phyloP scores from a whole-genome alignment of 2,888 invertebrate species.

The Catocala fraxini region DNA sequence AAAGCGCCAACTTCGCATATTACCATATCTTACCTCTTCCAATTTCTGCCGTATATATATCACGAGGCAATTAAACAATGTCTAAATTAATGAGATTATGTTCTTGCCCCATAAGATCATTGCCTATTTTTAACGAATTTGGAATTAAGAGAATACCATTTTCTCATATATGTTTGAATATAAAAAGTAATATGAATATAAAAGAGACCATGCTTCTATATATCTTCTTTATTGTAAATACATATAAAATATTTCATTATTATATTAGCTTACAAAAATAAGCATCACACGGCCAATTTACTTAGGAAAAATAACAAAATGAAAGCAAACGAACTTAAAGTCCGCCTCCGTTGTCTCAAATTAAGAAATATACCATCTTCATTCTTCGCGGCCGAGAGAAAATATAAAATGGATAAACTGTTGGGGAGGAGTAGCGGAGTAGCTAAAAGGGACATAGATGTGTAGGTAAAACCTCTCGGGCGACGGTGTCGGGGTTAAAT shows the following conservation, averaged over 20 bases:
- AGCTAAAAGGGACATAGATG: constrained; percentile 69
- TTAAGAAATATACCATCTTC: constrained; percentile 68
- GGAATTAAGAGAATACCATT: too few species aligned
- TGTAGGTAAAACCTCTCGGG: constrained; percentile 65
- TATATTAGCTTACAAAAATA: constrained; percentile 17
- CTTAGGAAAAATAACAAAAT: constrained; percentile 35
- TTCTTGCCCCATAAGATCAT: too few species aligned
- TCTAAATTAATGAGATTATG: too few species aligned
- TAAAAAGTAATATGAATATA: too few species aligned
- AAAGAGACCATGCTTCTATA: too few species aligned
- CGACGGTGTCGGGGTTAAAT: constrained; percentile 79
- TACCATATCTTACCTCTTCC: too few species aligned
- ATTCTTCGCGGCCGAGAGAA: constrained; percentile 61
- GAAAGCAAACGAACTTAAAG: constrained; percentile 37
- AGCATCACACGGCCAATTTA: constrained; percentile 10
- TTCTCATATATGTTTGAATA: too few species aligned
- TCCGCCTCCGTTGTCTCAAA: constrained; percentile 57
- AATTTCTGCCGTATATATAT: too few species aligned
- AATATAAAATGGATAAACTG: constrained; percentile 76
- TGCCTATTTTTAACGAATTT: too few species aligned
- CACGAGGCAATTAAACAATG: too few species aligned
- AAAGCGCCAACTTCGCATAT: too few species aligned
- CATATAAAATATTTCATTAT: constrained; percentile 26
- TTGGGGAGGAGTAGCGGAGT: constrained; percentile 64
- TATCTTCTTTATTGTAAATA: too few species aligned